Evolutionary conservation across 2,113 vertebrate genomes (phyloP).

Genomic region (Thryonomys swinderianus): DNA sequence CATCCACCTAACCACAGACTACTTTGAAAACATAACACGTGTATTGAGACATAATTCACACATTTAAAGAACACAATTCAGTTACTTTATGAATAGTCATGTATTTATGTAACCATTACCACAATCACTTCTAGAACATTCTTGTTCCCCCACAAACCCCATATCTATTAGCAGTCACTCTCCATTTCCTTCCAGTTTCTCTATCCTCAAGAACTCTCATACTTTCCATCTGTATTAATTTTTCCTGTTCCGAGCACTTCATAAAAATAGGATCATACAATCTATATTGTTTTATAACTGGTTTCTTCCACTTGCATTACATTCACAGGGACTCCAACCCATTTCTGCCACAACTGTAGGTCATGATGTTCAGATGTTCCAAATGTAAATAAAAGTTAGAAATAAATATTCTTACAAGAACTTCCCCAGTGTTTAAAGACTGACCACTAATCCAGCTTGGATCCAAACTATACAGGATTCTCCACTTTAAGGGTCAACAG

Average conservation of each 20-base stretch:
- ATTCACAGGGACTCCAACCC: not conserved
- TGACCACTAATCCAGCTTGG: slow-evolving; percentile 9
- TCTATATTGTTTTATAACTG: not conserved
- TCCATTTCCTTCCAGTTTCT: not conserved
- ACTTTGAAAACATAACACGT: not conserved
- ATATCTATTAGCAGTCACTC: not conserved
- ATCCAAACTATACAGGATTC: not conserved
- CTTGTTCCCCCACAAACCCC: not conserved
- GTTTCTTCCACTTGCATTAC: not conserved
- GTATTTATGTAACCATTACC: not conserved
- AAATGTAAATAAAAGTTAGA: slow-evolving; percentile 27
- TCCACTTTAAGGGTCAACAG: not conserved
- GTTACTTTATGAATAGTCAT: not conserved
- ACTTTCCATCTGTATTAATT: not conserved
- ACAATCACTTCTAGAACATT: not conserved
- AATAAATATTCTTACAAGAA: not conserved
- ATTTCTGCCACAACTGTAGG: not conserved
- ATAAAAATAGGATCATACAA: not conserved
- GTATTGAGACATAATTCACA: not conserved
- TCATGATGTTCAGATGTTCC: not conserved
- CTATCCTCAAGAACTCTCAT: not conserved
- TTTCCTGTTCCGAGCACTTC: not conserved
- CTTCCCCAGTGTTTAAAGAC: not conserved
- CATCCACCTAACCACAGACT: not conserved
- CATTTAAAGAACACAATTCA: not conserved